Percentiles rank a stretch among this genome's conserved stretches.
phyloP scores from a whole-genome alignment of 2,797 vertebrate species.

The Microctenopoma stevenorrisi region DNA sequence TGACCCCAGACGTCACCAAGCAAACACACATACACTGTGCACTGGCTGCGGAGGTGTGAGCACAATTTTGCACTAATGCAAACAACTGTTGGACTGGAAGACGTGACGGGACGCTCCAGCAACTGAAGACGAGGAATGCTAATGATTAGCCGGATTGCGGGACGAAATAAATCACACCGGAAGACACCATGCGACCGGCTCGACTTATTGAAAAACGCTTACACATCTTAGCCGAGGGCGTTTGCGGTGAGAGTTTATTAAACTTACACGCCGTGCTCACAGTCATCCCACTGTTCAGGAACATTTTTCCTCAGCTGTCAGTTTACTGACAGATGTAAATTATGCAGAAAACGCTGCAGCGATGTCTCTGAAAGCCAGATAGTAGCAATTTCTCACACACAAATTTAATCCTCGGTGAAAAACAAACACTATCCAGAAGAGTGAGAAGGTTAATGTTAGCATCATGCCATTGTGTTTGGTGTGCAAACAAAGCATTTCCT shows the following conservation, averaged over 20 bases:
- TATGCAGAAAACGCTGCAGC: conserved; percentile 52
- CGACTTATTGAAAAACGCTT: conserved; percentile 60
- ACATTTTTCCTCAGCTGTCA: conserved; percentile 70
- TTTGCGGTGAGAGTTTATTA: conserved; percentile 68
- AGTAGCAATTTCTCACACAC: conserved; percentile 18
- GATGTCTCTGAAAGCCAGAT: conserved; percentile 23
- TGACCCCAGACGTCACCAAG: conserved; percentile 15
- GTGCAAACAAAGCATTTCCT: conserved; percentile 16
- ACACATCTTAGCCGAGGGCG: conserved; percentile 49
- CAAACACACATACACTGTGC: conserved; percentile 14
- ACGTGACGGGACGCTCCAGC: conserved; percentile 12
- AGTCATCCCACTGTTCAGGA: conserved; percentile 48
- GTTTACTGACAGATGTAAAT: conserved; percentile 64
- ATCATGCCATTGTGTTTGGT: conserved; percentile 9
- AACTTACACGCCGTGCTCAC: conserved; percentile 58
- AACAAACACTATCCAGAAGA: background rate
- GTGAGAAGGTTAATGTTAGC: conserved; percentile 21
- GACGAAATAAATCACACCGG: conserved; percentile 68
- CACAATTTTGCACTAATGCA: conserved; percentile 1
- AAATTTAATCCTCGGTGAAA: conserved; percentile 16
- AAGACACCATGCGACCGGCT: conserved; percentile 41
- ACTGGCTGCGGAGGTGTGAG: background rate
- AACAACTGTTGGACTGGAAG: conserved; percentile 35
- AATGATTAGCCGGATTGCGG: conserved; percentile 42
- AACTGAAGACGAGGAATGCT: conserved; percentile 52